Percentiles rank a stretch among this genome's conserved stretches.
Conservation (phyloP, 2,113 vertebrate species). For the Lophotis ruficrista region DNA sequence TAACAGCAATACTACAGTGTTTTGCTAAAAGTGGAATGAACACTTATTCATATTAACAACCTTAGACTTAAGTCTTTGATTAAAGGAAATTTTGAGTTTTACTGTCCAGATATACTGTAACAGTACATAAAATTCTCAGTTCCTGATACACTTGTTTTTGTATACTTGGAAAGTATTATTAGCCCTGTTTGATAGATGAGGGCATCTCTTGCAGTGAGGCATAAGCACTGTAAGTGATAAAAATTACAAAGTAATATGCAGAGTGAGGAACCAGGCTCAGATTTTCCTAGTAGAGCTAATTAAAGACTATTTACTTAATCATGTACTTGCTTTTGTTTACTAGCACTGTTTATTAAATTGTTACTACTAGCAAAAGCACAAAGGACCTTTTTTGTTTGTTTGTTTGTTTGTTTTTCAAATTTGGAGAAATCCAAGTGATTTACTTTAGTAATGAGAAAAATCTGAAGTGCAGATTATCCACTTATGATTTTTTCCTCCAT, state of each 20-base stretch:
- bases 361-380: background rate
- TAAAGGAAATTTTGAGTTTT: background rate
- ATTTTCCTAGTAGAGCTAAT: background rate
- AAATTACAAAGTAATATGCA: background rate
- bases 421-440: background rate
- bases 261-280: background rate
- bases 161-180: background rate
- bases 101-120: background rate
- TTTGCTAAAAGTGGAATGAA: background rate
- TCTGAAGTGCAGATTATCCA: background rate
- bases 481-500: background rate
- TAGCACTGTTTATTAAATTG: background rate
- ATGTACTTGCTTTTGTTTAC: background rate
- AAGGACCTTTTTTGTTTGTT: rapidly evolving
- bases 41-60: background rate
- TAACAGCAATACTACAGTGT: background rate
- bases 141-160: background rate
- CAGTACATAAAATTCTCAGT: rapidly evolving
- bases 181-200: background rate
- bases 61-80: background rate
- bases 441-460: background rate
- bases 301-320: background rate
- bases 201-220: background rate
- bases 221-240: background rate
- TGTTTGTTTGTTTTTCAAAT: background rate